Conservation (phyloP, 2,797 vertebrate species). For the Falco cherrug region DNA sequence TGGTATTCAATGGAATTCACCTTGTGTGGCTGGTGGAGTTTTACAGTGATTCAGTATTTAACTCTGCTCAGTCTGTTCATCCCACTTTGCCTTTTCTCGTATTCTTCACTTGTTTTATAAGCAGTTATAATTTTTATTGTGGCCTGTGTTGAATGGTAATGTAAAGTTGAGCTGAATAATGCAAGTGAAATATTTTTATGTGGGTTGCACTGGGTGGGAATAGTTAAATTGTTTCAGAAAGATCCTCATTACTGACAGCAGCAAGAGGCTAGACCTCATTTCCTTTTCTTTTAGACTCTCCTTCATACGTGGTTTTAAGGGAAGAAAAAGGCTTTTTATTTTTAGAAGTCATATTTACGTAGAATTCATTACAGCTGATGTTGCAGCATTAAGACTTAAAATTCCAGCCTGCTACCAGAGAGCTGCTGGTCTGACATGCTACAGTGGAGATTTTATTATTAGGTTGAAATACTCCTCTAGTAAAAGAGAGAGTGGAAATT, state of each 20-base stretch:
- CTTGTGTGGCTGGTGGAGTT: background rate
- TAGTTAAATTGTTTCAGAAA: background rate
- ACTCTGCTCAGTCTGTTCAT: background rate
- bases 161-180: background rate
- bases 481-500: constrained; percentile 35
- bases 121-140: background rate
- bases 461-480: constrained; percentile 48
- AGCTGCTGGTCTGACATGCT: constrained; percentile 63
- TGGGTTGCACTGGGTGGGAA: background rate
- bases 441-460: constrained; percentile 65
- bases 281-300: background rate
- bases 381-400: constrained; percentile 54
- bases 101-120: background rate
- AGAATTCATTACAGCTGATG: constrained; percentile 44
- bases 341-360: constrained; percentile 33
- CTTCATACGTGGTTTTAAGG: background rate
- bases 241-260: background rate
- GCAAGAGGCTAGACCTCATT: background rate
- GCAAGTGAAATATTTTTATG: background rate
- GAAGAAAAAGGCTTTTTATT: constrained; percentile 22
- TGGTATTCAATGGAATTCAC: background rate
- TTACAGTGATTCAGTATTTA: background rate
- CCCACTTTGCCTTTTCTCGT: background rate
- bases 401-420: constrained; percentile 46
- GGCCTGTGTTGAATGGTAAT: background rate